phyloP scores from a whole-genome alignment of 2,113 vertebrate genomes.

The Chloropsis hardwickii region DNA sequence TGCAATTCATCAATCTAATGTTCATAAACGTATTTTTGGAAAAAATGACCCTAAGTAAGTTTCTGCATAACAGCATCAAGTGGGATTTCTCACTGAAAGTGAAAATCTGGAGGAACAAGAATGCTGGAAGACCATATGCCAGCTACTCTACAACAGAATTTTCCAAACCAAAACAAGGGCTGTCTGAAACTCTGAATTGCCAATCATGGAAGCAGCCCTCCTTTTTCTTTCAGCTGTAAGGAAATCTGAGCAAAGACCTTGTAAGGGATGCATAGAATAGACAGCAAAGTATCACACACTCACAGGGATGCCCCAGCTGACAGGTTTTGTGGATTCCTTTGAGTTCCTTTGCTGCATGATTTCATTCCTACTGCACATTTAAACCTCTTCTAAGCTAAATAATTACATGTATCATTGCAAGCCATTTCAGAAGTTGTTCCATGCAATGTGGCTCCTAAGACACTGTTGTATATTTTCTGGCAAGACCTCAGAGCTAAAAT shows the following conservation, averaged over 20 bases:
- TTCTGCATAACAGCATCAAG: not conserved
- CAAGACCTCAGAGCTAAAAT: not conserved
- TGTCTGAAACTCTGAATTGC: not conserved
- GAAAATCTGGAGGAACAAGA: not conserved
- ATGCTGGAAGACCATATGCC: not conserved
- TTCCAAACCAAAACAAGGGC: not conserved
- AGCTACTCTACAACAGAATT: not conserved
- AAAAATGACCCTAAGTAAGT: not conserved
- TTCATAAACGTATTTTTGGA: not conserved
- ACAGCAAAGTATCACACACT: not conserved
- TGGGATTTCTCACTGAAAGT: not conserved
- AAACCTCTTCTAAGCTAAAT: not conserved
- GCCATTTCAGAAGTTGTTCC: not conserved
- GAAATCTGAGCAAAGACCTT: not conserved
- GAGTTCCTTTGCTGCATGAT: not conserved
- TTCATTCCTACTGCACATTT: not conserved
- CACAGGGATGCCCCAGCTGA: not conserved
- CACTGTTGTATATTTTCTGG: not conserved
- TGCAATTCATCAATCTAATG: constrained; percentile 13
- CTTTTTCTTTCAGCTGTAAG: not conserved
- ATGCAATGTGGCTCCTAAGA: not conserved
- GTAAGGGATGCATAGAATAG: not conserved
- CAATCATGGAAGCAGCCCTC: not conserved
- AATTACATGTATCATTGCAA: not conserved
- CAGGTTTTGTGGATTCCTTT: not conserved